A percentile compares a stretch with the other conserved stretches of the same genome.
phyloP scores from a whole-genome alignment of 2,797 vertebrate species.

The Sebastolobus alascanus region DNA sequence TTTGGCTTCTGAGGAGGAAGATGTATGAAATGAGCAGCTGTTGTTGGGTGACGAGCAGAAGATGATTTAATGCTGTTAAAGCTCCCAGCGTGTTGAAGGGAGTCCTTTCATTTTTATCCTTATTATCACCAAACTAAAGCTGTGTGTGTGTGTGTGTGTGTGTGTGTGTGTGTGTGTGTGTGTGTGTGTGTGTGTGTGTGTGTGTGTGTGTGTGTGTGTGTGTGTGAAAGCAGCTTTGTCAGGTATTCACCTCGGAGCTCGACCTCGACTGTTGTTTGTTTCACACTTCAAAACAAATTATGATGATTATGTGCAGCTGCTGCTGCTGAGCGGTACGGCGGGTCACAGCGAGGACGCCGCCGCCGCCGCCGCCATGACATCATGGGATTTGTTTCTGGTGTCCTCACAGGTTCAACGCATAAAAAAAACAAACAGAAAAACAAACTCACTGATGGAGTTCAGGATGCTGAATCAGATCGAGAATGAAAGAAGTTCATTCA shows the following conservation, averaged over 20 bases:
- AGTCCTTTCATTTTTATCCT: too few species aligned
- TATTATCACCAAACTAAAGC: too few species aligned
- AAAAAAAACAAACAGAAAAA: not conserved
- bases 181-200: too few species aligned
- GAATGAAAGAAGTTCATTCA: too few species aligned
- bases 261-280: slow-evolving; percentile 37
- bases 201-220: not conserved
- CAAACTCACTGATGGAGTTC: too few species aligned
- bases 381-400: slow-evolving; percentile 26
- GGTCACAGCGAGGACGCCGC: slow-evolving; percentile 23
- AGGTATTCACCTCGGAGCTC: slow-evolving; percentile 18
- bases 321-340: not conserved
- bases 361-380: slow-evolving; percentile 17
- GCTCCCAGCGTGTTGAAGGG: not conserved
- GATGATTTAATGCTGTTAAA: slow-evolving; percentile 1
- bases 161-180: too few species aligned
- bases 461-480: too few species aligned
- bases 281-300: slow-evolving; percentile 42
- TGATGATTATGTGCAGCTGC: slow-evolving; percentile 21
- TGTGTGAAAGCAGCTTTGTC: slow-evolving; percentile 31
- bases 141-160: too few species aligned
- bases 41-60: too few species aligned
- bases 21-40: not conserved
- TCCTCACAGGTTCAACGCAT: slow-evolving; percentile 6
- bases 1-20: not conserved